phyloP scores from a whole-genome alignment of 2,113 vertebrate genomes.

The Eretmochelys imbricata region DNA sequence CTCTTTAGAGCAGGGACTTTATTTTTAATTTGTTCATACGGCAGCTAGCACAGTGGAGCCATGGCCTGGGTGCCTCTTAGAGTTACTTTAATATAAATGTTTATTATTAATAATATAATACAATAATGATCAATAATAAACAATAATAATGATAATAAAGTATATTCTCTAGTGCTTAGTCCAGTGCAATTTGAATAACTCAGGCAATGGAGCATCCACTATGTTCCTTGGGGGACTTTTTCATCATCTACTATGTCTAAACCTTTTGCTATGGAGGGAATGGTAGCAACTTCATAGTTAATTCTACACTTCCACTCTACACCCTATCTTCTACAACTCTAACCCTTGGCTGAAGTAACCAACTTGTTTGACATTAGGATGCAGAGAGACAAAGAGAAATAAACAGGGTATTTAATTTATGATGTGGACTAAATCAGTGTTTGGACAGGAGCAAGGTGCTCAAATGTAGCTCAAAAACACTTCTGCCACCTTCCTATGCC shows the following conservation, averaged over 20 bases:
- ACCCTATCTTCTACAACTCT: neutral
- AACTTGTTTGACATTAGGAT: neutral
- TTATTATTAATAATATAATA: neutral
- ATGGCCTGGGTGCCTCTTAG: neutral
- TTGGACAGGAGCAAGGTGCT: neutral
- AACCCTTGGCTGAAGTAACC: neutral
- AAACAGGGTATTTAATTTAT: neutral
- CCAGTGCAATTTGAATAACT: neutral
- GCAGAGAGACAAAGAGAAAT: neutral
- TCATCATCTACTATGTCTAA: neutral
- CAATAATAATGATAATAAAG: too few relatives aligned
- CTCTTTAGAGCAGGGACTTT: neutral
- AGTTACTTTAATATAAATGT: neutral
- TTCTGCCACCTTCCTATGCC: rapidly evolving
- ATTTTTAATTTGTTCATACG: neutral
- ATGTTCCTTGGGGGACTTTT: neutral
- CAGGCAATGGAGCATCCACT: neutral
- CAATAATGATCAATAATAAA: too few relatives aligned
- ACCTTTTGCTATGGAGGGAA: neutral
- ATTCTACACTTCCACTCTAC: neutral
- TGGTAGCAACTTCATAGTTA: neutral
- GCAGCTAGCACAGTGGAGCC: neutral
- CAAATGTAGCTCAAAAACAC: neutral
- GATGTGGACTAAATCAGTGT: neutral
- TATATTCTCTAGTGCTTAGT: neutral